phyloP scores from a whole-genome alignment of 2,113 vertebrate species.

The Serinus canaria region DNA sequence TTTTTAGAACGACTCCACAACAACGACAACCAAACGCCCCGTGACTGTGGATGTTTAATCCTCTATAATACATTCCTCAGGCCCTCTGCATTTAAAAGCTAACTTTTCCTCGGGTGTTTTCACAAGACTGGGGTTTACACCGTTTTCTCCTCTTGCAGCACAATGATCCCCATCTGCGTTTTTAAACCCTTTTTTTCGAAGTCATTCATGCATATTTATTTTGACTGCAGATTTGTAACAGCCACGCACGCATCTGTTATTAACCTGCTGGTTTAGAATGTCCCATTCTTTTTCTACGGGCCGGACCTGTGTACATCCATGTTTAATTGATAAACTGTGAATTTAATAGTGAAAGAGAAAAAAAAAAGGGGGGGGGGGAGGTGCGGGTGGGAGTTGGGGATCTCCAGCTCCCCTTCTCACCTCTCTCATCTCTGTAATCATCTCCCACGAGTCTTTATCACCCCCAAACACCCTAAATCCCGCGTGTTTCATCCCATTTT shows the following conservation, averaged over 20 bases:
- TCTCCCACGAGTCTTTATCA: background rate
- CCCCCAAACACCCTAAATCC: background rate
- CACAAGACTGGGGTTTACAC: background rate
- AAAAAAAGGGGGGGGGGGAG: background rate
- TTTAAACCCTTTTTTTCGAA: background rate
- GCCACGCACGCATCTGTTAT: conserved; percentile 16
- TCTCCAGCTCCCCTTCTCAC: background rate
- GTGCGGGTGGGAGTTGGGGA: background rate
- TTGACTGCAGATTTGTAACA: conserved; percentile 9
- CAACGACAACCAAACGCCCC: background rate
- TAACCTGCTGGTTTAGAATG: conserved; percentile 14
- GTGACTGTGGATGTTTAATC: background rate
- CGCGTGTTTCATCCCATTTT: background rate
- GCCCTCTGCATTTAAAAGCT: background rate
- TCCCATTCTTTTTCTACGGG: background rate
- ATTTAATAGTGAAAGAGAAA: background rate
- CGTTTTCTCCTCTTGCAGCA: background rate
- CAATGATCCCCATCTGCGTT: conserved; percentile 4
- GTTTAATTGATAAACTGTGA: conserved; percentile 5
- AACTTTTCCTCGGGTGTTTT: conserved; percentile 8
- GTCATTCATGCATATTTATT: conserved; percentile 60
- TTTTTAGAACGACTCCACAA: background rate
- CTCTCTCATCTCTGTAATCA: background rate
- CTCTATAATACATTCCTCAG: background rate
- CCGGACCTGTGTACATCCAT: background rate